Evolutionary conservation across 1,140 invertebrate species (phyloP).

Genomic region (Calycopis cecrops): DNA sequence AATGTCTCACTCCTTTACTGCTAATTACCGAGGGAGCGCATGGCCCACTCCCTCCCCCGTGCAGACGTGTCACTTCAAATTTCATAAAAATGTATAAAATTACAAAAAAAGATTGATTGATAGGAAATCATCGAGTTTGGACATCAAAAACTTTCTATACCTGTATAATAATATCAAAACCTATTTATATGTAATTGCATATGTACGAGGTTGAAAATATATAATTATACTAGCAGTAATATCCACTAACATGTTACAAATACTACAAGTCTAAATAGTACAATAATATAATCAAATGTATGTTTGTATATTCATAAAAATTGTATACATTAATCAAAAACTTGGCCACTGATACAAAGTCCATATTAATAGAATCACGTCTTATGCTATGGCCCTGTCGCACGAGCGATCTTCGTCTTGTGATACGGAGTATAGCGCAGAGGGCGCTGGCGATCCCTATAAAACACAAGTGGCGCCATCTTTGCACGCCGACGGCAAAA

Average conservation of each 20-base stretch:
- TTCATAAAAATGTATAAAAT: conserved; percentile 73
- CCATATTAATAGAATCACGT: conserved; percentile 28
- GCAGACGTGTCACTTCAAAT: conserved; percentile 62
- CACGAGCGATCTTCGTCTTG: too few species aligned
- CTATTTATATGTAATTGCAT: conserved; percentile 50
- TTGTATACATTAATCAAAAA: conserved; percentile 65
- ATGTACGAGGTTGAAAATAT: conserved; percentile 46
- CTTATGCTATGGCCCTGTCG: background rate
- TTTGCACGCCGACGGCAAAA: too few species aligned
- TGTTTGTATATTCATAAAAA: conserved; percentile 69
- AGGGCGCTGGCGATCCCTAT: too few species aligned
- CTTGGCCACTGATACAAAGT: conserved; percentile 58
- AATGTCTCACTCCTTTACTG: conserved; percentile 68
- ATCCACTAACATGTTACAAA: conserved; percentile 56
- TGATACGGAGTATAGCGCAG: too few species aligned
- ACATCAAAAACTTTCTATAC: conserved; percentile 50
- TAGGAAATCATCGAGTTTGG: conserved; percentile 57
- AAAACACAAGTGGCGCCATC: too few species aligned
- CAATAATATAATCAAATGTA: conserved; percentile 48
- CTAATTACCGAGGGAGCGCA: conserved; percentile 45
- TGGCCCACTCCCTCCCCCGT: conserved; percentile 32
- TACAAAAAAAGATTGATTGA: conserved; percentile 62
- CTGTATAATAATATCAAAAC: conserved; percentile 67
- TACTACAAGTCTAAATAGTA: conserved; percentile 64
- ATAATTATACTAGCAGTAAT: conserved; percentile 39